Evolutionary conservation across 1,140 invertebrate species (phyloP).

Genomic region (Bursaphelenchus mucronatus): DNA sequence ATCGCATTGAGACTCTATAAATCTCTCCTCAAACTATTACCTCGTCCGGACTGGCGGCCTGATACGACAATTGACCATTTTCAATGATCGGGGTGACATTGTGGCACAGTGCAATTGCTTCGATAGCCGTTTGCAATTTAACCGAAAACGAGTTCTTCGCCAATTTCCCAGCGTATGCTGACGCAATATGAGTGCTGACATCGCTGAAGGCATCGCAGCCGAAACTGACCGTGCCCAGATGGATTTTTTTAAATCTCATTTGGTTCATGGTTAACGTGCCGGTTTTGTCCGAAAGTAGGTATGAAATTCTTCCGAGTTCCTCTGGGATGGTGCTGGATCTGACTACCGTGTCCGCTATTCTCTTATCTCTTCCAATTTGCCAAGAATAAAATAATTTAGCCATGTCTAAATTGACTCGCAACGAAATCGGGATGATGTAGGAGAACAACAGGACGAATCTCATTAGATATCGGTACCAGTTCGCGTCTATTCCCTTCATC

Average conservation of each 20-base stretch:
- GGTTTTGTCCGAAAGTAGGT: slow-evolving; percentile 93
- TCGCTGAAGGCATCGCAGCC: slow-evolving; percentile 55
- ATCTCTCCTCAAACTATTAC: slow-evolving; percentile 64
- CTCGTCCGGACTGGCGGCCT: slow-evolving; percentile 95
- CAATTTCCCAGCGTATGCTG: slow-evolving; percentile 52
- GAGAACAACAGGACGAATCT: slow-evolving; percentile 94
- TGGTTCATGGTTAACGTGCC: slow-evolving; percentile 97
- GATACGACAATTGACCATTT: slow-evolving; percentile 66
- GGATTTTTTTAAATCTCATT: slow-evolving; percentile 70
- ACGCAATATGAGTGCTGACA: slow-evolving; percentile 49
- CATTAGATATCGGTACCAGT: slow-evolving; percentile 92
- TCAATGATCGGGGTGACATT: slow-evolving; percentile 98
- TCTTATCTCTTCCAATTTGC: slow-evolving; percentile 86
- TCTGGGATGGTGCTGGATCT: slow-evolving; percentile 97
- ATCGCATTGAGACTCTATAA: slow-evolving; percentile 27
- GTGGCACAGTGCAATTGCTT: slow-evolving; percentile 90
- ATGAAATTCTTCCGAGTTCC: slow-evolving; percentile 90
- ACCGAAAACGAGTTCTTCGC: slow-evolving; percentile 55
- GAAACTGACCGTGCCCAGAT: slow-evolving; percentile 59
- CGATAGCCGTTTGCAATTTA: slow-evolving; percentile 71
- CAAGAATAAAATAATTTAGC: slow-evolving; percentile 95
- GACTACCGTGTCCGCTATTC: slow-evolving; percentile 90
- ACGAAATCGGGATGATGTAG: slow-evolving; percentile 96
- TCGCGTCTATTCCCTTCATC: slow-evolving; percentile 50
- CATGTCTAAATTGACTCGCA: slow-evolving; percentile 96